phyloP scores from a whole-genome alignment of 1,140 invertebrate species.

The Heterodera schachtii region DNA sequence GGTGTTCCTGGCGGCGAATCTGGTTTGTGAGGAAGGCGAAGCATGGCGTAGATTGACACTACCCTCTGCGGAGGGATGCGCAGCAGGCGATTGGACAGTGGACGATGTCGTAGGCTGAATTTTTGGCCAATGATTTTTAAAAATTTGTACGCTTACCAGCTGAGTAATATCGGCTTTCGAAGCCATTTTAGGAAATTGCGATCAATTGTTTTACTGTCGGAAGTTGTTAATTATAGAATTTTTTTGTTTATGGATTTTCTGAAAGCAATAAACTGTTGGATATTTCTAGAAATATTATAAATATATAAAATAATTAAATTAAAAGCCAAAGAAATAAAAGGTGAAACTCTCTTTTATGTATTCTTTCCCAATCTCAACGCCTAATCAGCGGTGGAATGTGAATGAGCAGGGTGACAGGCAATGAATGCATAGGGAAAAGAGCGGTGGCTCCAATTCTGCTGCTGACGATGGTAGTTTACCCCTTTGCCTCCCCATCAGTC shows the following conservation, averaged over 20 bases:
- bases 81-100: background rate
- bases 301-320: too few species aligned
- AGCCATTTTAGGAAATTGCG: background rate
- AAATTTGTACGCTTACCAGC: background rate
- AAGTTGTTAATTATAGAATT: too few species aligned
- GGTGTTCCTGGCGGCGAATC: background rate
- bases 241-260: too few species aligned
- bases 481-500: background rate
- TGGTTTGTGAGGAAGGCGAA: background rate
- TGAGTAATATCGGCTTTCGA: conserved; percentile 4
- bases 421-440: background rate
- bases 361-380: background rate
- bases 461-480: background rate
- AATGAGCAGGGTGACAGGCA: background rate
- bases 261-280: too few species aligned
- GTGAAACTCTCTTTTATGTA: background rate
- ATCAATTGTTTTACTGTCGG: too few species aligned
- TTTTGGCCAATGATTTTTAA: too few species aligned
- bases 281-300: too few species aligned
- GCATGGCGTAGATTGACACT: background rate
- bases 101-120: conserved; percentile 1
- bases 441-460: background rate
- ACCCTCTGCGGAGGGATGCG: background rate
- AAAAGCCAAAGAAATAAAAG: background rate
- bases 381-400: conserved; percentile 12